Percentiles rank a stretch among this genome's conserved stretches.
phyloP scores from a whole-genome alignment of 2,888 invertebrate genomes.

The Alcis repandata region DNA sequence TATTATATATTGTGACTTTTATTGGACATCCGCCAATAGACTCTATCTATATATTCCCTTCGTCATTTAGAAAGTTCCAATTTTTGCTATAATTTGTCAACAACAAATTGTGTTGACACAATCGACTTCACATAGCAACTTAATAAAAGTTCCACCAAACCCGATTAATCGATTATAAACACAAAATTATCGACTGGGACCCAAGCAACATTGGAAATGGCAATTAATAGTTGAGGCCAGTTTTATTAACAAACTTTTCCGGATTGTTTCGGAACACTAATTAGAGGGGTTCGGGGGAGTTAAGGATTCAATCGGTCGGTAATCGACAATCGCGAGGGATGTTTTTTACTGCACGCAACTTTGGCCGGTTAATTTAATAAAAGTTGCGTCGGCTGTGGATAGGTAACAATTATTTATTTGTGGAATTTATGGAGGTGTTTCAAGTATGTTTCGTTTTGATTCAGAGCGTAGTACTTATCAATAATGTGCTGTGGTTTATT shows the following conservation, averaged over 20 bases:
- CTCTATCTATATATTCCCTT: too few relatives aligned
- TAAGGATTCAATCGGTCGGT: constrained; percentile 49
- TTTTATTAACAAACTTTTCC: constrained; percentile 65
- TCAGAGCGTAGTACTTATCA: too few relatives aligned
- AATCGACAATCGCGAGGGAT: constrained; percentile 39
- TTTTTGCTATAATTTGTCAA: too few relatives aligned
- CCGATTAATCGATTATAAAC: constrained; percentile 25
- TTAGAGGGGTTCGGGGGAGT: constrained; percentile 53
- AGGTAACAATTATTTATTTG: neutral
- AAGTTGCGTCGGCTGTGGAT: neutral
- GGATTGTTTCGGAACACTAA: constrained; percentile 62
- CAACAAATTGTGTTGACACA: too few relatives aligned
- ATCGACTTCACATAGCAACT: too few relatives aligned
- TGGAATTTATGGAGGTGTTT: neutral
- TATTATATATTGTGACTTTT: too few relatives aligned
- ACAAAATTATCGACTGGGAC: constrained; percentile 31
- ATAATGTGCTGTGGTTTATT: too few relatives aligned
- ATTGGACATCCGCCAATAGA: too few relatives aligned
- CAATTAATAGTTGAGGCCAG: constrained; percentile 64
- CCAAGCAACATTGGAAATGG: constrained; percentile 50
- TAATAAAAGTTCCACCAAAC: neutral
- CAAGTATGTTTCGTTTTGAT: too few relatives aligned
- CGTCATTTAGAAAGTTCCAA: too few relatives aligned
- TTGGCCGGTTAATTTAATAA: constrained; percentile 2
- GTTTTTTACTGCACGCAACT: constrained; percentile 12